Percentiles rank a stretch among this genome's conserved stretches.
Evolutionary conservation across 2,113 vertebrate species (phyloP).

Genomic region (Perca schrenkii): DNA sequence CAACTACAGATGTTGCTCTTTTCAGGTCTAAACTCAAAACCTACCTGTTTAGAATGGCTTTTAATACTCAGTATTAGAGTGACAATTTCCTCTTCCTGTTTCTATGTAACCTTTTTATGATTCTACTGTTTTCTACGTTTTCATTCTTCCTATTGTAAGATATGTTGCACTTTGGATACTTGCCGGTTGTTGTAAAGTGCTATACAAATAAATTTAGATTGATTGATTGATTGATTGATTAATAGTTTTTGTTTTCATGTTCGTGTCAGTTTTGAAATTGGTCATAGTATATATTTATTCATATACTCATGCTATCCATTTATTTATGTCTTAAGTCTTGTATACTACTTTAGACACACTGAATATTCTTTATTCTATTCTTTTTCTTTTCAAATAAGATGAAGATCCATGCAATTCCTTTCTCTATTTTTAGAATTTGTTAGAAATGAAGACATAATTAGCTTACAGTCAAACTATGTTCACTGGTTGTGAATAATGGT

Average conservation of each 20-base stretch:
- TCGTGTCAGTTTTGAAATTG: not conserved
- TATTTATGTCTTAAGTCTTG: not conserved
- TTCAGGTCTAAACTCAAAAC: too few species aligned
- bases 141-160: too few species aligned
- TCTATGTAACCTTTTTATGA: too few species aligned
- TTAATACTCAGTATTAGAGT: too few species aligned
- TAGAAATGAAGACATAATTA: not conserved
- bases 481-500: not conserved
- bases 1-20: too few species aligned
- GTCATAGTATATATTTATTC: not conserved
- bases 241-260: not conserved
- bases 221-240: too few species aligned
- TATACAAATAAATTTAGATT: too few species aligned
- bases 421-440: not conserved
- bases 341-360: not conserved
- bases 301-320: not conserved
- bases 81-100: too few species aligned
- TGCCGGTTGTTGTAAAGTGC: too few species aligned
- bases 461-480: not conserved
- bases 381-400: not conserved
- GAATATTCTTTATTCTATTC: not conserved
- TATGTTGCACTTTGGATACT: too few species aligned
- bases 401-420: not conserved
- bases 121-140: too few species aligned
- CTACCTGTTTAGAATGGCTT: too few species aligned